Evolutionary conservation across 2,113 vertebrate genomes (phyloP), one percentile per base, ranked within the genome.

Genomic region (Pelodiscus sinensis): DNA sequence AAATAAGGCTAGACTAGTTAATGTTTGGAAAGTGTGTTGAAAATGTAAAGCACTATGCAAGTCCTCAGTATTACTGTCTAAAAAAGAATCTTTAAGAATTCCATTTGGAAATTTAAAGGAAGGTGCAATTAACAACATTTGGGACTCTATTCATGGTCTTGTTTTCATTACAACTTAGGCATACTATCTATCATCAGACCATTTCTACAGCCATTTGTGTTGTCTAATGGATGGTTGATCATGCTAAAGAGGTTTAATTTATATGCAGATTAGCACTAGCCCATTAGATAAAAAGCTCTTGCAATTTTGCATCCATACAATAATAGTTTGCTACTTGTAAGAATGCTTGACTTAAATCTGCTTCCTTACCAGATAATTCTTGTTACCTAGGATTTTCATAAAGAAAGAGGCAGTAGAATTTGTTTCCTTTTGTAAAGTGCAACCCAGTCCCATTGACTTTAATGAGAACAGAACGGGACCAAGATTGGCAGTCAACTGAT

Each of bases 1-100:
- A 0, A 0, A 18, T 58, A 9, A 4, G 55, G 60, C 19, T 62
- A 12, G 14, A 10, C 29, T 29, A 2, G 24, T 15, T 5, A 29
- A 3, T 29, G 0, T 19, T 50, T 3, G 27, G 6, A 0, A 14
- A 51, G 27, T 18, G 1, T 8, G 0, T 0, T 60, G 0, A 3
- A 60, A 2, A 2, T 2, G 8, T 3, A 12, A 4, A 1, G 13
- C 18, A 10, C 15, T 44, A 31, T 4, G 51, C 5, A 2, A 4
- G 1, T 24, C 15, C 62, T 51, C 25, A 29, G 1, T 25, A 0
- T 6, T 2, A 1, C 4, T 19, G 9, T 35, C 24, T 13, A 25
- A 29, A 18, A 25, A 15, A 8, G 16, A 1, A 4, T 29, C 52
- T 62, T 78, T 10, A 44, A 15, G 52, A 44, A 60, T 14, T 22